Conservation (phyloP, 2,888 invertebrate species). For the Philonicus albiceps region DNA sequence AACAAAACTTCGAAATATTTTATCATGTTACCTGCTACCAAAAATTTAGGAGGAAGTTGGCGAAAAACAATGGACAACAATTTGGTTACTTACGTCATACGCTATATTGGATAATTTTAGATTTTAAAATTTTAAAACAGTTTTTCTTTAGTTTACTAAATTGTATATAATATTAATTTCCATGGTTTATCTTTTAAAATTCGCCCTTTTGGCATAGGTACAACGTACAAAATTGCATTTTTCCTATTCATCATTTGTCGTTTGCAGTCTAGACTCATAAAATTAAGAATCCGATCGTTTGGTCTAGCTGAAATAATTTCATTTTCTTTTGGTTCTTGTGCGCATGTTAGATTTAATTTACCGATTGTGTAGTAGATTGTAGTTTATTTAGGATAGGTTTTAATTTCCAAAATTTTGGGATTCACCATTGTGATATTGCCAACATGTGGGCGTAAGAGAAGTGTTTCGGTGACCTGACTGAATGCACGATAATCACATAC, state of each 20-base stretch:
- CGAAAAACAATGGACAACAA: background rate
- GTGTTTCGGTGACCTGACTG: background rate
- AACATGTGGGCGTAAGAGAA: background rate
- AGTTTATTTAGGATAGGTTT: background rate
- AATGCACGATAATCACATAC: conserved; percentile 19
- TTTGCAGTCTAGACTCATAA: background rate
- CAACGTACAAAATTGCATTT: background rate
- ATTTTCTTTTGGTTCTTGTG: background rate
- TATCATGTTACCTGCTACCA: background rate
- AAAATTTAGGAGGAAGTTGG: background rate
- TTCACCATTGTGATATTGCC: background rate
- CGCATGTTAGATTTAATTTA: background rate
- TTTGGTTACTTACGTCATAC: background rate
- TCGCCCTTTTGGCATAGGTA: background rate
- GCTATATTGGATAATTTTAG: background rate
- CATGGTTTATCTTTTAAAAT: background rate
- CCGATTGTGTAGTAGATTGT: background rate
- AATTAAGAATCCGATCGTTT: background rate
- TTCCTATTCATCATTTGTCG: background rate
- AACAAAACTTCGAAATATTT: background rate
- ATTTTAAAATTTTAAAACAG: background rate
- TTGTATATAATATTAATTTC: background rate
- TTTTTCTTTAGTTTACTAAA: background rate
- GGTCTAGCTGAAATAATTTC: background rate
- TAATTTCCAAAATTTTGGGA: background rate